Evolutionary conservation across 1,140 invertebrate species (phyloP).

Genomic region (Bathynomus jamesi): DNA sequence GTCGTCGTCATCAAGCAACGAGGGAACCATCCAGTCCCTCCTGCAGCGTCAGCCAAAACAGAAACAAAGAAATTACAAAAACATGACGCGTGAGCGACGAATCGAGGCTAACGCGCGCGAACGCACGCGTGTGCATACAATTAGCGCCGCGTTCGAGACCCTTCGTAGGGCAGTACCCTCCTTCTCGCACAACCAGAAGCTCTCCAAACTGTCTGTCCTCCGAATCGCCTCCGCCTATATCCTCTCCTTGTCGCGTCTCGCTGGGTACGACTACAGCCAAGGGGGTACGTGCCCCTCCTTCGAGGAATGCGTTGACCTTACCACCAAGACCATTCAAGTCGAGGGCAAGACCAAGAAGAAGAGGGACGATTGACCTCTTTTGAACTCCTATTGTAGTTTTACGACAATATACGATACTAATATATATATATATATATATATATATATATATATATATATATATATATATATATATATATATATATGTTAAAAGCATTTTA

Average conservation of each 20-base stretch:
- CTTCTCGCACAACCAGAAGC: constrained; percentile 85
- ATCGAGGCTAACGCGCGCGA: constrained; percentile 91
- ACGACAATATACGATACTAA: too few relatives aligned
- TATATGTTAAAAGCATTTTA: too few relatives aligned
- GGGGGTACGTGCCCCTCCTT: constrained; percentile 51
- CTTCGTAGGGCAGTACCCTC: constrained; percentile 72
- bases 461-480: too few relatives aligned
- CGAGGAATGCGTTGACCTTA: constrained; percentile 63
- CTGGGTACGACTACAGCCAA: constrained; percentile 54
- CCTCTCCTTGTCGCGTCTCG: constrained; percentile 64
- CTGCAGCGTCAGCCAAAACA: constrained; percentile 30
- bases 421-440: too few relatives aligned
- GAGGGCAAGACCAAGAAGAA: constrained; percentile 81
- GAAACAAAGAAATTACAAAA: constrained; percentile 84
- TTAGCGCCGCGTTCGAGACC: constrained; percentile 88
- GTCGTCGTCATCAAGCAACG: neutral
- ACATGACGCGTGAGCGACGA: constrained; percentile 81
- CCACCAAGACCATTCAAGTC: constrained; percentile 68
- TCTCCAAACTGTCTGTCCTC: constrained; percentile 83
- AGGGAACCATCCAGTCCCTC: constrained; percentile 19
- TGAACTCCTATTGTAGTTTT: too few relatives aligned
- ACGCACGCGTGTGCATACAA: constrained; percentile 84
- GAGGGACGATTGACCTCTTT: constrained; percentile 61
- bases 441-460: too few relatives aligned
- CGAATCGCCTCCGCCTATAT: constrained; percentile 87